Evolutionary conservation across 2,113 vertebrate genomes (phyloP), one percentile per base, ranked within the genome.

Genomic region (Potamarius usumacintae): DNA sequence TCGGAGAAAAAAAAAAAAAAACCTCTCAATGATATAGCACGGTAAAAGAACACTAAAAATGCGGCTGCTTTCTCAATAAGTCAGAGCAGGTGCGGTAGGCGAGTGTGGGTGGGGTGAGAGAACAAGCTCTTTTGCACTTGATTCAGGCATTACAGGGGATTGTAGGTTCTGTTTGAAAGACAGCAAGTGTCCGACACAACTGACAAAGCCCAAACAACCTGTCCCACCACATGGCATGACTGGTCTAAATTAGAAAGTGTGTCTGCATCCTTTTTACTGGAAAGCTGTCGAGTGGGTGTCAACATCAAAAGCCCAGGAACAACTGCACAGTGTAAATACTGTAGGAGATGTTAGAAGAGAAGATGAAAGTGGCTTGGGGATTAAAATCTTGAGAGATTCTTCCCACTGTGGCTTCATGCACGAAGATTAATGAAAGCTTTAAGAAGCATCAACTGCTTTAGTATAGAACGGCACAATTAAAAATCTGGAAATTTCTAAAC

Each of bases 371-470:
- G 71, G 58, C 80, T 80, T 60, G 34, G 85, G 85, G 90, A 87
- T 89, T 86, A 90, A 90, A 87, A 85, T 52, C 71, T 48, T 50
- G 30, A 30, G 12, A 82, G 80, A 84, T 85, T 90, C 91, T 92
- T 92, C 86, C 85, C 55, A 91, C 85, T 84, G 9, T 88, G 86
- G 71, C 85, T 87, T 86, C 90, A 90, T 85, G 91, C 91, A 93
- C 85, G 91, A 65, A 90, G 74, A 48, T 85, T 53, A 27, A 82
- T 34, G 85, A 22, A 60, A 87, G 69, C 89, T 92, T 91, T 91
- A 90, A 91, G 85, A 83, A 91, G 87, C 85, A 89, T 89, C 87
- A 91, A 89, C 92, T 86, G 89, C 60, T 85, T 65, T n/a, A 53
- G 12, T 86, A 42, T 53, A 34, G 48, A 20, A 30, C 30, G 57